Evolutionary conservation across 1,140 invertebrate genomes (phyloP).

Genomic region (Aphaenogaster floridana): DNA sequence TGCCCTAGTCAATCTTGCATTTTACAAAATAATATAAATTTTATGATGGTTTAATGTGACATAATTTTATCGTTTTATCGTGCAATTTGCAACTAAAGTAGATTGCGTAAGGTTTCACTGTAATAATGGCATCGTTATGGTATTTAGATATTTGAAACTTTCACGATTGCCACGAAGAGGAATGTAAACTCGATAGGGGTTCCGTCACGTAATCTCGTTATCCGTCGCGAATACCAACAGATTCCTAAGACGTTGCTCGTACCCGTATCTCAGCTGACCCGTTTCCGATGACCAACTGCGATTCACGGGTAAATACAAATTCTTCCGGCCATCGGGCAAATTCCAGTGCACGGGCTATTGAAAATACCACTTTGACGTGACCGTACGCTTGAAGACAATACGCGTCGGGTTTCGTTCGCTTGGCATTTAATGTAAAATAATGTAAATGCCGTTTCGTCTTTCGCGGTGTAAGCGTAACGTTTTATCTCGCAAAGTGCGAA

Average conservation of each 20-base stretch:
- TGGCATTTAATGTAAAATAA: slow-evolving; percentile 69
- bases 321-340: slow-evolving; percentile 81
- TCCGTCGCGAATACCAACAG: slow-evolving; percentile 26
- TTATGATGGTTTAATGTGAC: not conserved
- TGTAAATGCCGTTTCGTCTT: slow-evolving; percentile 56
- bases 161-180: slow-evolving; percentile 10
- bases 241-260: slow-evolving; percentile 44
- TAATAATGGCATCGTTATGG: not conserved
- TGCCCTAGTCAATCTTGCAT: slow-evolving; percentile 1
- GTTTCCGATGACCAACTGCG: slow-evolving; percentile 54
- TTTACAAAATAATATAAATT: not conserved
- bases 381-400: slow-evolving; percentile 61
- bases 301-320: slow-evolving; percentile 81
- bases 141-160: slow-evolving; percentile 15
- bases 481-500: slow-evolving; percentile 28
- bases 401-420: slow-evolving; percentile 35
- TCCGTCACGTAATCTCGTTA: slow-evolving; percentile 25
- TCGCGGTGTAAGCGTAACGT: not conserved
- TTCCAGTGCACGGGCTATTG: slow-evolving; percentile 79
- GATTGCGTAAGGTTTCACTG: not conserved
- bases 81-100: not conserved
- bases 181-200: slow-evolving; percentile 36
- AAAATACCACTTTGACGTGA: slow-evolving; percentile 85
- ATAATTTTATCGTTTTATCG: slow-evolving; percentile 4
- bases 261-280: slow-evolving; percentile 26